Evolutionary conservation across 2,113 vertebrate species (phyloP), one percentile per base, ranked within the genome.

Genomic region (Cebus imitator): DNA sequence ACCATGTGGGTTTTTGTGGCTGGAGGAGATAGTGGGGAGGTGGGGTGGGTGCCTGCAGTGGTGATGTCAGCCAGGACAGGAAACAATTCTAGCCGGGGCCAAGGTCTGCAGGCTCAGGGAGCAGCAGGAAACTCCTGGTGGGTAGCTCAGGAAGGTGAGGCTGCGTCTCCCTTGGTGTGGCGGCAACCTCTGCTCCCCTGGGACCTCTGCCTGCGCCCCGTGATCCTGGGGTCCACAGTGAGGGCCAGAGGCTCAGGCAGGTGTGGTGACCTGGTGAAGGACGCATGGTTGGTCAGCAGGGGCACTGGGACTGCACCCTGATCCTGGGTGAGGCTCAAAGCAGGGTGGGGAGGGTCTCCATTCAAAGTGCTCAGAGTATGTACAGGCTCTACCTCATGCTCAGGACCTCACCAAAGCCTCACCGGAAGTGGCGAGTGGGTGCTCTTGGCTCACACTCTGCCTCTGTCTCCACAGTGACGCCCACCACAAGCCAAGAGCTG

Each of bases 151-250:
- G 55, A 27, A n/a, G 55, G 21, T 3, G 6, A 20, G 72, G 43
- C 32, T 57, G 0, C 0, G 0, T 27, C 14, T 61, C 23, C 68
- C 37, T 50, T 1, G 0, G 2, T 16, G 30, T 1, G 8, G 20
- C 55, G 12, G 45, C 27, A 7, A 25, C 30, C 37, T 30, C 25
- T 25, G 0, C 66, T 52, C 21, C 6, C 2, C 11, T 11, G n/a
- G 18, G 43, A 30, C 37, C 72, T 25, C 14, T 5, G 2, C 20
- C 32, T 37, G 40, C 25, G 21, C 16, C 57, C 8, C 3, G 4
- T 7, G 30, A 10, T n/a, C 35, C 30, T 2, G 58, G 52, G 57
- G 18, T 14, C 18, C 23, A 8, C 32, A 50, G 90, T 1, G 48
- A 25, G 43, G 52, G 16, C 27, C 0, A 6, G 23, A 37, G 52